These are phyloP conservation scores for Penaeus chinensis DNA, from an alignment of 1,140 invertebrate genomes.

Conservation along the genomic window DNA sequence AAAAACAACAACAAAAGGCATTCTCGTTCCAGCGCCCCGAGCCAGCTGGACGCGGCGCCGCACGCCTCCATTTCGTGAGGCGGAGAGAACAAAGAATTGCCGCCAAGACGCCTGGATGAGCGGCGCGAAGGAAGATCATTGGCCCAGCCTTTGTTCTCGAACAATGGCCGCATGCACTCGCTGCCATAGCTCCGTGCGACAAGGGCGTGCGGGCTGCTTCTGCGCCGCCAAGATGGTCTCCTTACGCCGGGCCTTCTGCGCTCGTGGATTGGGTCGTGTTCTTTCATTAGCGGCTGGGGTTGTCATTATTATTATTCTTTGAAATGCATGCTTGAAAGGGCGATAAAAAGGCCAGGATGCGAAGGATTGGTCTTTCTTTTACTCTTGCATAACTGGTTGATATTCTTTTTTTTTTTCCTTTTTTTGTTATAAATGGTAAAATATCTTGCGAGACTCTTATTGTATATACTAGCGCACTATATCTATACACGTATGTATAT, in stretches of 20 bases:
- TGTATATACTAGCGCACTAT: background rate
- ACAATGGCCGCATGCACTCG: constrained; percentile 50
- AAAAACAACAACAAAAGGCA: background rate
- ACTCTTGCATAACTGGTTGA: too few species aligned
- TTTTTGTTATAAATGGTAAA: too few species aligned
- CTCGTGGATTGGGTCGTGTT: too few species aligned
- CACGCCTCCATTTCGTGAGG: constrained; percentile 16
- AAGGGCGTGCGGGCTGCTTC: background rate
- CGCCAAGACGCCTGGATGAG: constrained; percentile 37
- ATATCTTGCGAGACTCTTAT: background rate
- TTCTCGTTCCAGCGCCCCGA: background rate
- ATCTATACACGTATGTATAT: background rate
- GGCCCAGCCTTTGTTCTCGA: constrained; percentile 38
- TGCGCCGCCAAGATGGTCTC: constrained; percentile 26
- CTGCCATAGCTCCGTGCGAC: constrained; percentile 1
- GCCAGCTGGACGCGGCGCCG: background rate
- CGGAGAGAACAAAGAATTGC: constrained; percentile 48
- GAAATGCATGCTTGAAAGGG: too few species aligned
- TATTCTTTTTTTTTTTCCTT: too few species aligned
- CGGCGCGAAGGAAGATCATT: background rate
- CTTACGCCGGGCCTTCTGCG: too few species aligned
- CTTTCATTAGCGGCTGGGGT: too few species aligned
- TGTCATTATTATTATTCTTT: too few species aligned
- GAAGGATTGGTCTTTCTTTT: too few species aligned
- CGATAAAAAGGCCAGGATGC: too few species aligned